Base-by-base conservation (phyloP, 2,797 vertebrate genomes). In the Nannoperca australis region DNA sequence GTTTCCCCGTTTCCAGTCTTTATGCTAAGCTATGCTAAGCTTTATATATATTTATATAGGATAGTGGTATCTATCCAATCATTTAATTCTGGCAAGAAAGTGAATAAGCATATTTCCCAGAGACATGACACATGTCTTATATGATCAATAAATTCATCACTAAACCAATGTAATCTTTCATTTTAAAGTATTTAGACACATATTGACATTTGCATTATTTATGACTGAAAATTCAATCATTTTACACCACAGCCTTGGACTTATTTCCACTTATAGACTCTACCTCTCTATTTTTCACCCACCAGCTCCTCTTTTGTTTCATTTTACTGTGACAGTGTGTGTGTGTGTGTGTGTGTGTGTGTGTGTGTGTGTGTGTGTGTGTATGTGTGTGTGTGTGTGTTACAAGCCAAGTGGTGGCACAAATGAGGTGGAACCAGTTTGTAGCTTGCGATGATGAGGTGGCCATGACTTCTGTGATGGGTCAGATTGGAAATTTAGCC, bases 401-500 rank as follows among this genome's bases (percentile, higher is more conserved):
- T 85, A 79, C 70, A 75, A 78, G 78, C 71, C 62, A 79, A 68
- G 64, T 59, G 51, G 74, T 71, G 74, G 24, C 78, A 70, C 66
- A 84, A 84, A 88, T 93, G 82, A 70, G 87, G 86, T 59, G 72
- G 53, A 86, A 83, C 78, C 83, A 74, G 75, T 85, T 81, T 85
- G 82, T 67, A 49, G 82, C 69, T 73, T 1, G 42, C 30, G 4
- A 69, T 80, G 84, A 92, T 91, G 86, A 91, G 84, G 79, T 90
- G 84, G 76, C 77, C 70, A 3, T 78, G 83, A 85, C 78, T 89
- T 47, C 66, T 82, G 76, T 76, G 81, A 84, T 78, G 83, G 87
- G 85, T 92, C 86, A 87, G 82, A 91, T 91, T 90, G 88, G 85
- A 89, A 89, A 91, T 90, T 73, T 81, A 73, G 73, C 79, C 68